A percentile compares a stretch with the other conserved stretches of the same genome.
These are phyloP conservation scores for Coleophora deauratella DNA, from an alignment of 2,888 invertebrate genomes.

Conservation along the genomic window DNA sequence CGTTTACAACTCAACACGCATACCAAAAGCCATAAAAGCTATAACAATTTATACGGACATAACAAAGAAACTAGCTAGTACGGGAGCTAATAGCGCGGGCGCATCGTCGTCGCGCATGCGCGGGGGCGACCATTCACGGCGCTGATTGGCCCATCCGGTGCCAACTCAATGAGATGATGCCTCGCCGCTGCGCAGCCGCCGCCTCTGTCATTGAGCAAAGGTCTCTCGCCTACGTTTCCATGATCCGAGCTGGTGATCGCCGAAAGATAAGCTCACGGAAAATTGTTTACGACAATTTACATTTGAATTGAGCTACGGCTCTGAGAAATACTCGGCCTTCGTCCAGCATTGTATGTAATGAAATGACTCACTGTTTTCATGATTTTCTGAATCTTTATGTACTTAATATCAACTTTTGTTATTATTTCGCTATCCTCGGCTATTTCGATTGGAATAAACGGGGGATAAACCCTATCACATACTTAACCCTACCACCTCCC, in stretches of 20 bases:
- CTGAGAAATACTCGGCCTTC: too few species aligned
- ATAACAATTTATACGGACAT: slow-evolving; percentile 58
- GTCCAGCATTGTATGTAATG: too few species aligned
- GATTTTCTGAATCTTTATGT: too few species aligned
- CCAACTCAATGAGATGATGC: slow-evolving; percentile 72
- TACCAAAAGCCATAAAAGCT: slow-evolving; percentile 55
- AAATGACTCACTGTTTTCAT: too few species aligned
- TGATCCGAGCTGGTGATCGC: slow-evolving; percentile 43
- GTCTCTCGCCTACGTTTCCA: slow-evolving; percentile 65
- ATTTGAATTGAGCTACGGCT: background rate
- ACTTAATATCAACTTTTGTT: too few species aligned
- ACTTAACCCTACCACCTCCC: too few species aligned
- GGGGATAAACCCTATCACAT: too few species aligned
- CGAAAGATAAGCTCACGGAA: slow-evolving; percentile 26
- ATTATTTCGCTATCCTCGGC: too few species aligned
- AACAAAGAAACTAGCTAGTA: slow-evolving; percentile 65
- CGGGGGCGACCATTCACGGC: slow-evolving; percentile 73
- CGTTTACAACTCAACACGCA: slow-evolving; percentile 55
- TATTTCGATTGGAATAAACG: too few species aligned
- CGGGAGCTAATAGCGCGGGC: slow-evolving; percentile 57
- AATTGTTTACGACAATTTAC: too few species aligned
- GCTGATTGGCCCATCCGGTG: slow-evolving; percentile 74
- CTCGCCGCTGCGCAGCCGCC: slow-evolving; percentile 31
- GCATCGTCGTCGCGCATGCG: slow-evolving; percentile 41
- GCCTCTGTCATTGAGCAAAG: slow-evolving; percentile 69